phyloP scores from a whole-genome alignment of 2,888 invertebrate species.

The Cataglyphis albicans region DNA sequence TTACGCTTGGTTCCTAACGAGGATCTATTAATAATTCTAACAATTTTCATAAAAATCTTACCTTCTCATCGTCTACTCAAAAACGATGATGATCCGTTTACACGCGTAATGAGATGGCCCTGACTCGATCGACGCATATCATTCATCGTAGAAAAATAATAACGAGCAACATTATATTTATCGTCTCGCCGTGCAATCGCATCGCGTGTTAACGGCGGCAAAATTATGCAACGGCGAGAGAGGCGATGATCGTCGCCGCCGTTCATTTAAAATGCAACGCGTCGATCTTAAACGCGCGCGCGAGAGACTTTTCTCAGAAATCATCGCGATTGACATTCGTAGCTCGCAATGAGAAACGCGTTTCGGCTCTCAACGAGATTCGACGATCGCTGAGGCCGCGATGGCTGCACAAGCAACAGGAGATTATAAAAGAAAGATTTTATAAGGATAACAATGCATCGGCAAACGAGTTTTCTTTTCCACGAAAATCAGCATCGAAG shows the following conservation, averaged over 20 bases:
- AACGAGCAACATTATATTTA: slow-evolving; percentile 22
- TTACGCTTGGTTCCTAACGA: neutral
- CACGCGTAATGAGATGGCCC: slow-evolving; percentile 1
- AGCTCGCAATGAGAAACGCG: slow-evolving; percentile 9
- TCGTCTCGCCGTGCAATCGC: slow-evolving; percentile 28
- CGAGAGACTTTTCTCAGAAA: neutral
- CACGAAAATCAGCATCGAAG: neutral
- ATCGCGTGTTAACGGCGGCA: slow-evolving; percentile 28
- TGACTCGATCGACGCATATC: slow-evolving; percentile 9
- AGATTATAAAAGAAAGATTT: slow-evolving; percentile 20
- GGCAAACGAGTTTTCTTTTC: slow-evolving; percentile 11
- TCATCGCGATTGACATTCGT: slow-evolving; percentile 35
- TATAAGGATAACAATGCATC: slow-evolving; percentile 5
- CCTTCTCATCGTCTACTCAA: neutral
- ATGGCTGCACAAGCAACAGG: neutral
- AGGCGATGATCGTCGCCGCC: slow-evolving; percentile 22
- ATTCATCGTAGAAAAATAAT: slow-evolving; percentile 50
- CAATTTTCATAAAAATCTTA: neutral
- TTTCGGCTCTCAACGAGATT: slow-evolving; percentile 7
- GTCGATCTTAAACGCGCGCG: slow-evolving; percentile 22
- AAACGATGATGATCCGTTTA: neutral
- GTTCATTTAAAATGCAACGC: slow-evolving; percentile 30
- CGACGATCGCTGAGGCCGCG: neutral
- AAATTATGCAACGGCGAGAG: slow-evolving; percentile 44
- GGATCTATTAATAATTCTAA: neutral